Evolutionary conservation across 2,888 invertebrate genomes (phyloP).

Genomic region (Hemithea aestivaria): DNA sequence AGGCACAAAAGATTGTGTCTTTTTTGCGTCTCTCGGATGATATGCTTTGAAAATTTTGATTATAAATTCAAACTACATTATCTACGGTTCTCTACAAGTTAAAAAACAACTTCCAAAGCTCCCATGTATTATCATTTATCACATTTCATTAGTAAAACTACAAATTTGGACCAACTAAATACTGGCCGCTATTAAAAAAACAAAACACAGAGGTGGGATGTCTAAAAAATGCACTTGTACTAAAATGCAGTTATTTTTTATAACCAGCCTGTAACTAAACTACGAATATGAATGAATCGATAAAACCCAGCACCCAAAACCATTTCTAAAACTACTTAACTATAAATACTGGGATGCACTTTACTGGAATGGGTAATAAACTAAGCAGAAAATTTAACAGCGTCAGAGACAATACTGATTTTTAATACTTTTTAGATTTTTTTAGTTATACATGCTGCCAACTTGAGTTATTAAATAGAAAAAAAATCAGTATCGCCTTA

Average conservation of each 20-base stretch:
- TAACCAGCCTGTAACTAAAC: slow-evolving; percentile 19
- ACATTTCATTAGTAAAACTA: slow-evolving; percentile 35
- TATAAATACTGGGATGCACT: slow-evolving; percentile 75
- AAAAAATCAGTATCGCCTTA: slow-evolving; percentile 44
- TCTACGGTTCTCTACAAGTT: slow-evolving; percentile 55
- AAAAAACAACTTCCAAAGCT: slow-evolving; percentile 41
- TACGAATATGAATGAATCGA: slow-evolving; percentile 26
- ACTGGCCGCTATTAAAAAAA: slow-evolving; percentile 9
- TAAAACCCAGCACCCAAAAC: slow-evolving; percentile 68
- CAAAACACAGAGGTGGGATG: slow-evolving; percentile 12
- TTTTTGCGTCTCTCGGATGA: slow-evolving; percentile 51
- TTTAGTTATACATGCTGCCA: slow-evolving; percentile 4
- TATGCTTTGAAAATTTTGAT: slow-evolving; percentile 52
- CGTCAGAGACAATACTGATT: slow-evolving; percentile 55
- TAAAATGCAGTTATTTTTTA: no score
- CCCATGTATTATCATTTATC: slow-evolving; percentile 41
- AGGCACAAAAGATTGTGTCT: slow-evolving; percentile 74
- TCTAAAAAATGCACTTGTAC: no score
- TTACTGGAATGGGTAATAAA: slow-evolving; percentile 54
- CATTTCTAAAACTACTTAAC: slow-evolving; percentile 58
- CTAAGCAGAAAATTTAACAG: slow-evolving; percentile 55
- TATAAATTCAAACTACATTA: slow-evolving; percentile 45
- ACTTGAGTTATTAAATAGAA: slow-evolving; percentile 3
- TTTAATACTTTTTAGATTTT: slow-evolving; percentile 11
- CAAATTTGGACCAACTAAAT: slow-evolving; percentile 12